Evolutionary conservation across 2,113 vertebrate genomes (phyloP).

Genomic region (Smithornis capensis): DNA sequence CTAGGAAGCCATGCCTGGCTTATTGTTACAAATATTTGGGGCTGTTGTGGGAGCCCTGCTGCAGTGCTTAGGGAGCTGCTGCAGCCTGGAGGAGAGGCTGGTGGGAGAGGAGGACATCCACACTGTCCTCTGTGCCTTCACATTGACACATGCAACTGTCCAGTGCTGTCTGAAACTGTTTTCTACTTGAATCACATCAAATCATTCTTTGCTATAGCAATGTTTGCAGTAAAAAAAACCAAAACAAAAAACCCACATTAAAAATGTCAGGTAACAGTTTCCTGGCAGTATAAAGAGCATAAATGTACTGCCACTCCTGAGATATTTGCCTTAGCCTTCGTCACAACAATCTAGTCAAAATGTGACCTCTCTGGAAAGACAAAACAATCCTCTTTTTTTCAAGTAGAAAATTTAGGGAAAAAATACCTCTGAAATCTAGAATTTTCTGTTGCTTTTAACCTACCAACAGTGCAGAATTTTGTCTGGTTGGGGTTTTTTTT

Average conservation of each 20-base stretch:
- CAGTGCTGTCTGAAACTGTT: not conserved
- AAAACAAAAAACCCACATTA: not conserved
- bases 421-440: not conserved
- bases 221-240: not conserved
- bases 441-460: not conserved
- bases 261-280: not conserved
- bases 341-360: not conserved
- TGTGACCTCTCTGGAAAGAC: not conserved
- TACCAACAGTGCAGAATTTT: not conserved
- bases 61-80: not conserved
- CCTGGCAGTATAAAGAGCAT: not conserved
- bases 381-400: not conserved
- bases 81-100: not conserved
- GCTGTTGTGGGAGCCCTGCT: not conserved
- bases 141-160: not conserved
- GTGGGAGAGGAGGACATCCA: not conserved
- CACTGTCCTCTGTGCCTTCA: not conserved
- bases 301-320: not conserved
- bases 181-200: not conserved
- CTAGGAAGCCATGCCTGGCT: not conserved
- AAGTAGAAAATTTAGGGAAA: not conserved
- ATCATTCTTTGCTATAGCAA: not conserved
- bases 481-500: accelerated
- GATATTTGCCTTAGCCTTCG: not conserved
- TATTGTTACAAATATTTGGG: not conserved